Evolutionary conservation across 2,113 vertebrate species (phyloP), one percentile per base, ranked within the genome.

Genomic region (Sinocyclocheilus anophthalmus): DNA sequence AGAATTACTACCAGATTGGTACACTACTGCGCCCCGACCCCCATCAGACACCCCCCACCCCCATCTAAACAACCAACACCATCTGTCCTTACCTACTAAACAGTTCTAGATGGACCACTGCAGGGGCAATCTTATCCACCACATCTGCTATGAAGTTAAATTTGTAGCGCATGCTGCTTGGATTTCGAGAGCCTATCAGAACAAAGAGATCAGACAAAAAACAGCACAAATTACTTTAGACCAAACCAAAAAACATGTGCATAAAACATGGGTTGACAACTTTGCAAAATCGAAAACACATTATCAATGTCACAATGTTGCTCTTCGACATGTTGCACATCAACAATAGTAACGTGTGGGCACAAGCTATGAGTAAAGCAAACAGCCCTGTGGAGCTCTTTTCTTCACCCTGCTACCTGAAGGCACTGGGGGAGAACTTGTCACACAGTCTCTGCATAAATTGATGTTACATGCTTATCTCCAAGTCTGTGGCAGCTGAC

Each of bases 71-170:
- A 63, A 24, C 22, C 26, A 65, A 18, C 8, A 63, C 39, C 7
- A 63, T 55, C 77, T 37, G 11, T 73, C 42, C 67, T 90, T 88
- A 96, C 95, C 94, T 93, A 83, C 83, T 91, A 86, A 94, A 96
- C 59, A 96, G 93, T 87, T 96, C 94, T 53, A 96, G 86, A 84
- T 95, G 95, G 30, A 96, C 95, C 65, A 95, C 92, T 4, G 96
- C 93, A 0, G 95, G 95, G 11, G 93, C 94, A 10, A 94, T 94
- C 86, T 93, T 94, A 73, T 94, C 93, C 84, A 94, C 93, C 67
- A 95, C 93, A 37, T 92, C 94, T 8, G 95, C 94, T 30, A 96
- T 95, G 88, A 96, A 96, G 92, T 95, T 95, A 89, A 94, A 94
- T 86, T 92, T 93, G 92, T 91, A 92, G 67, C 94, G 90, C 61